Evolutionary conservation across 2,797 vertebrate species (phyloP), one percentile per base, ranked within the genome.

Genomic region (Lutjanus argentimaculatus): DNA sequence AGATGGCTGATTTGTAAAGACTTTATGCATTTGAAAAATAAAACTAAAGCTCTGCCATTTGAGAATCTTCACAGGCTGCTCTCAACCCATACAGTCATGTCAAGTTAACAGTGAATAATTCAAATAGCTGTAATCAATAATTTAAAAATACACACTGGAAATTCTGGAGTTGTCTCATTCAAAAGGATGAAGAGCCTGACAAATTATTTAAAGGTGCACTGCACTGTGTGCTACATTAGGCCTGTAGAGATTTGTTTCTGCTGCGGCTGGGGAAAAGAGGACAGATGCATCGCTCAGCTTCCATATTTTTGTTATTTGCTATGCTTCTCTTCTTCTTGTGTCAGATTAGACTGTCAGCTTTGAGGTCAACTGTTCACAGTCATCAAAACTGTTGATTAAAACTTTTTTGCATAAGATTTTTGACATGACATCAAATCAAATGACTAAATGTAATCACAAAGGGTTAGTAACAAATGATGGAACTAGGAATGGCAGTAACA

Each of bases 161-260:
- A 79, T 73, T 64, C 51, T 19, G 43, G 82, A 71, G 49, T 8
- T 30, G 40, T 70, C 16, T 76, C 22, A 71, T 81, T 81, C 48
- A 77, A 43, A 79, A 75, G 42, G 45, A 68, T 30, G 46, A 76
- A 45, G 59, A 61, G n/a, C 13, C 45, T 74, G 73, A 67, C 64
- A 76, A 85, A 85, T 89, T 64, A 89, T 89, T 87, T 70, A 87
- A 81, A 83, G 56, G 68, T 74, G 67, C 36, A 82, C 16, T 64
- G 58, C 49, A 0, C 45, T 12, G 48, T 56, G 79, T 52, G 67
- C 77, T 75, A 75, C 69, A 75, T 82, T 48, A 4, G 42, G 11
- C n/a, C 68, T 66, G 58, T 40, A 36, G 59, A 73, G 77, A 66
- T 62, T 69, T 72, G 2, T 42, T 19, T 21, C 67, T 78, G 57